phyloP scores from a whole-genome alignment of 2,113 vertebrate species.

The Cinclus mexicanus region DNA sequence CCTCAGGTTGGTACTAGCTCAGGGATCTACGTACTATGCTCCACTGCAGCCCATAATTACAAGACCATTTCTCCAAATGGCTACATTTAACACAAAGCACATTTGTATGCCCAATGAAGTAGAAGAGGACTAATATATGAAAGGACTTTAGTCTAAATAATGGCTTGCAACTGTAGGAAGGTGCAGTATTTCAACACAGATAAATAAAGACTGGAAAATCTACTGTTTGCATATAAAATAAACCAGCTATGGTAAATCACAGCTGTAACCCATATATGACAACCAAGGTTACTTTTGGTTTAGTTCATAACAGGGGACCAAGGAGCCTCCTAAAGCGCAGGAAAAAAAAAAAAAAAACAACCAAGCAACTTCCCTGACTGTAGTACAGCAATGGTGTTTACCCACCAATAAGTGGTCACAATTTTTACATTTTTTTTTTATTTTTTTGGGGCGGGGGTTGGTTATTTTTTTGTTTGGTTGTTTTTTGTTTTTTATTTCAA shows the following conservation, averaged over 20 bases:
- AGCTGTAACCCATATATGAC: neutral
- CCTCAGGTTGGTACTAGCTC: conserved; percentile 57
- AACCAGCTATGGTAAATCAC: neutral
- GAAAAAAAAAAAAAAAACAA: neutral
- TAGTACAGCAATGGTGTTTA: neutral
- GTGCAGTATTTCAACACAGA: conserved; percentile 28
- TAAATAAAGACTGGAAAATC: conserved; percentile 19
- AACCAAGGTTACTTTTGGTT: neutral
- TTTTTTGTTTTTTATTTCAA: neutral
- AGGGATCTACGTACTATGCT: conserved; percentile 36
- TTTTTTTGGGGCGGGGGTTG: neutral
- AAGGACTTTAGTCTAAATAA: conserved; percentile 54
- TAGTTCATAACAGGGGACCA: neutral
- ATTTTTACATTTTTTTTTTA: neutral
- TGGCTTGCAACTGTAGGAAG: conserved; percentile 3
- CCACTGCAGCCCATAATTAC: conserved; percentile 53
- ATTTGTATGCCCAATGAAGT: conserved; percentile 55
- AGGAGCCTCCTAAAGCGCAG: neutral
- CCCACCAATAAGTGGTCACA: neutral
- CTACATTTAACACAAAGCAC: conserved; percentile 64
- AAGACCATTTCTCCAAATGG: conserved; percentile 60
- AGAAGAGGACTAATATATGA: conserved; percentile 59
- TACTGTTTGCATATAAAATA: neutral
- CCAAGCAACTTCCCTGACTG: neutral
- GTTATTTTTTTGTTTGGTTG: no score